phyloP scores from a whole-genome alignment of 2,113 vertebrate species.

The Toxotes chatareus region DNA sequence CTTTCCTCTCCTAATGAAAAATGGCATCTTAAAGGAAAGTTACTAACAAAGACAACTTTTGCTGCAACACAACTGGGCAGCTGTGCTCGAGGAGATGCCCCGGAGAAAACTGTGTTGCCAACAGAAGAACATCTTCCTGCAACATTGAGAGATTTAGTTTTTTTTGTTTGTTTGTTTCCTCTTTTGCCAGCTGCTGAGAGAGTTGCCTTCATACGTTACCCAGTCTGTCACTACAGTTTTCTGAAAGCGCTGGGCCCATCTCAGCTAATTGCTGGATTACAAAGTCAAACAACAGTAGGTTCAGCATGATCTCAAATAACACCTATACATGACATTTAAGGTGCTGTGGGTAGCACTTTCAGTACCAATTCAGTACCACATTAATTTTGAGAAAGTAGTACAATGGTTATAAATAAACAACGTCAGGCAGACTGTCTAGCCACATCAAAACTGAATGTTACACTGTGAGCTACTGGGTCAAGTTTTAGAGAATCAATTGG shows the following conservation, averaged over 20 bases:
- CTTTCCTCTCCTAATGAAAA: background rate
- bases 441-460: background rate
- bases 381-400: too few species aligned
- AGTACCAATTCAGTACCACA: background rate
- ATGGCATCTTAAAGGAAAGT: background rate
- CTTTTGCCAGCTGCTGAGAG: background rate
- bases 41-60: background rate
- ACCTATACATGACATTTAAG: background rate
- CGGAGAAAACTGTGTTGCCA: slow-evolving; percentile 26
- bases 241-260: background rate
- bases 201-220: background rate
- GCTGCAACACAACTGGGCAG: background rate
- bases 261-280: background rate
- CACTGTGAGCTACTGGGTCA: background rate
- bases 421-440: too few species aligned
- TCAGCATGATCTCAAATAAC: background rate
- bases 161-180: background rate
- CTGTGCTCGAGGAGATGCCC: background rate
- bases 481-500: background rate
- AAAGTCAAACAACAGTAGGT: slow-evolving; percentile 31
- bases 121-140: slow-evolving; percentile 45
- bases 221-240: background rate
- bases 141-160: background rate
- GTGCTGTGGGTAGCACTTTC: background rate
- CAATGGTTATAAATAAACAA: background rate